Conservation (phyloP, 64 coral and sea anemone species). For the Porites lutea region DNA sequence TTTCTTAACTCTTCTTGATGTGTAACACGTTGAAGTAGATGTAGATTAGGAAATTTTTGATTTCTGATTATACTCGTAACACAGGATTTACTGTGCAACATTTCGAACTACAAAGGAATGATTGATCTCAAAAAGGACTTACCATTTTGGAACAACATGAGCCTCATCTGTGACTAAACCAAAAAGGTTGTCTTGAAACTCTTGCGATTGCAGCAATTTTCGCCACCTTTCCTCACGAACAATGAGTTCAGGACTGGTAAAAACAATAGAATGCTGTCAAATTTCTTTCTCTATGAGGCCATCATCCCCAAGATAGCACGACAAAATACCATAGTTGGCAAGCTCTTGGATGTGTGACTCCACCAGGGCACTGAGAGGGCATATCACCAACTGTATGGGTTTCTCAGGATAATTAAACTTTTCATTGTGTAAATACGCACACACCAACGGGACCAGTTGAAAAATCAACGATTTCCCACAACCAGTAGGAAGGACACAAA, state of each 20-base stretch:
- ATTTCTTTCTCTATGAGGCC: conserved; percentile 18
- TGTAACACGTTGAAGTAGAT: no score
- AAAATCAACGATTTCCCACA: conserved; percentile 3
- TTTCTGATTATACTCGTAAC: no score
- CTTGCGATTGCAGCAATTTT: conserved; percentile 11
- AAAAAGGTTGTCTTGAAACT: conserved; percentile 47
- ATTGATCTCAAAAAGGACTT: neutral
- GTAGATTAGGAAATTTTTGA: no score
- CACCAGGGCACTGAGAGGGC: conserved; percentile 63
- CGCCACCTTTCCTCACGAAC: conserved; percentile 58
- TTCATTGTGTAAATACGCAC: neutral
- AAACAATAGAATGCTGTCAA: conserved; percentile 39
- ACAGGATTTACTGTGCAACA: no score
- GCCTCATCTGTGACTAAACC: conserved; percentile 75
- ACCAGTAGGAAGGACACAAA: neutral
- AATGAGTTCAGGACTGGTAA: conserved; percentile 59
- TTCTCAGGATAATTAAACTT: neutral
- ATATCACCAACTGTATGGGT: neutral
- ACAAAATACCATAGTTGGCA: conserved; percentile 4
- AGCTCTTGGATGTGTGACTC: conserved; percentile 72
- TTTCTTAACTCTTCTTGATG: no score
- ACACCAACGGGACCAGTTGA: neutral
- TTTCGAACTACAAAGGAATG: no score
- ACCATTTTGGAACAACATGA: conserved; percentile 85
- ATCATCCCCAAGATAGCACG: conserved; percentile 2